Percentiles rank a stretch among this genome's conserved stretches.
phyloP scores from a whole-genome alignment of 2,797 vertebrate species.

The Halcyon badia region DNA sequence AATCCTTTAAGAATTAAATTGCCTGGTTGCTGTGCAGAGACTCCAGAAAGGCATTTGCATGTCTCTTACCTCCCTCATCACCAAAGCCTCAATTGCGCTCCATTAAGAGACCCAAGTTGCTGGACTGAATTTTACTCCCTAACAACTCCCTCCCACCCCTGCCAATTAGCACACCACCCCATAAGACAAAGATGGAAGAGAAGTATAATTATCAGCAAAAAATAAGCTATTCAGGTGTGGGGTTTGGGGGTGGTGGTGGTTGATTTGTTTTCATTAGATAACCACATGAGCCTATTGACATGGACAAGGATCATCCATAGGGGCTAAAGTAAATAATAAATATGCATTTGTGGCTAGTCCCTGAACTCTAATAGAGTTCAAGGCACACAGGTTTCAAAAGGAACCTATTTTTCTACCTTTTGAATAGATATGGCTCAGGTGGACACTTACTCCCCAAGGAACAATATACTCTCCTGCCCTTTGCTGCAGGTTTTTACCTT shows the following conservation, averaged over 20 bases:
- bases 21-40: not conserved
- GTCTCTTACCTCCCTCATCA: not conserved
- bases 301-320: not conserved
- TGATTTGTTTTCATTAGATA: not conserved
- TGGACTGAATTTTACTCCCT: not conserved
- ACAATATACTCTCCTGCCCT: constrained; percentile 15
- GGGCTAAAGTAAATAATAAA: constrained; percentile 6
- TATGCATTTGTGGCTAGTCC: not conserved
- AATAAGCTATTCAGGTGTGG: not conserved
- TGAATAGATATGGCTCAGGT: constrained; percentile 33
- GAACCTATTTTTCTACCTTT: not conserved
- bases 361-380: not conserved
- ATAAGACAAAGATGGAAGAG: not conserved
- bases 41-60: constrained; percentile 5
- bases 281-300: not conserved
- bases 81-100: constrained; percentile 11
- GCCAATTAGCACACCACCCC: not conserved
- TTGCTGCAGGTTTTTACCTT: constrained; percentile 79
- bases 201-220: not conserved
- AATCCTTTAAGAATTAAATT: not conserved
- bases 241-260: no score
- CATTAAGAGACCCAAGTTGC: not conserved
- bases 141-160: not conserved
- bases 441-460: constrained; percentile 52
- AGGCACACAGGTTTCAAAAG: not conserved